These are phyloP conservation scores for Metopolophium dirhodum DNA, from an alignment of 1,140 invertebrate genomes.

Conservation along the genomic window DNA sequence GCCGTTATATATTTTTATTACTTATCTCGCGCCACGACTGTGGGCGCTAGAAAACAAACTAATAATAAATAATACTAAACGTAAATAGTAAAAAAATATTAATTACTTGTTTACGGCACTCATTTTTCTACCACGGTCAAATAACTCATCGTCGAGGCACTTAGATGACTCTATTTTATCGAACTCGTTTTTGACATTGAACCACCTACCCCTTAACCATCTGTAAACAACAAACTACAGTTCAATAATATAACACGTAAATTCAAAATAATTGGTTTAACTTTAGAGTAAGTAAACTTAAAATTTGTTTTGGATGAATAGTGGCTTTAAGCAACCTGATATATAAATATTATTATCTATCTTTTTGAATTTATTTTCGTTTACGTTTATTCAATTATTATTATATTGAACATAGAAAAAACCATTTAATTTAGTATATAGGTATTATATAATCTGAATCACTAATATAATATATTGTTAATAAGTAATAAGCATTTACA, in stretches of 20 bases:
- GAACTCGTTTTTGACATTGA: slow-evolving; percentile 69
- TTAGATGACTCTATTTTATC: slow-evolving; percentile 64
- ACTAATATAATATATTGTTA: too few relatives aligned
- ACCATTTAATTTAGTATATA: neutral
- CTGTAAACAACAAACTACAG: slow-evolving; percentile 18
- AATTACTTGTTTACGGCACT: neutral
- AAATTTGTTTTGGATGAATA: neutral
- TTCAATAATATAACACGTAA: neutral
- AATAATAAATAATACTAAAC: neutral
- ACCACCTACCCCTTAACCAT: slow-evolving; percentile 70
- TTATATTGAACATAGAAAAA: neutral
- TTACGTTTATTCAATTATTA: neutral
- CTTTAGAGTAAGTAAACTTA: neutral
- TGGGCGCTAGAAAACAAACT: too few relatives aligned
- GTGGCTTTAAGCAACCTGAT: neutral
- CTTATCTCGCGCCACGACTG: too few relatives aligned
- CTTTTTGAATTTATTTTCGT: neutral
- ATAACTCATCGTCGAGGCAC: neutral
- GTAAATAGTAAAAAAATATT: neutral
- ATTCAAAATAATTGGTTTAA: neutral
- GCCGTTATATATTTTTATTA: too few relatives aligned
- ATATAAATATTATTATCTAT: neutral
- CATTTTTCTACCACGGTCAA: neutral
- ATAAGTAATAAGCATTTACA: too few relatives aligned
- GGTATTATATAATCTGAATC: too few relatives aligned